Percentiles rank a stretch among this genome's conserved stretches.
Conservation (phyloP, 2,797 vertebrate genomes). For the Peromyscus eremicus region DNA sequence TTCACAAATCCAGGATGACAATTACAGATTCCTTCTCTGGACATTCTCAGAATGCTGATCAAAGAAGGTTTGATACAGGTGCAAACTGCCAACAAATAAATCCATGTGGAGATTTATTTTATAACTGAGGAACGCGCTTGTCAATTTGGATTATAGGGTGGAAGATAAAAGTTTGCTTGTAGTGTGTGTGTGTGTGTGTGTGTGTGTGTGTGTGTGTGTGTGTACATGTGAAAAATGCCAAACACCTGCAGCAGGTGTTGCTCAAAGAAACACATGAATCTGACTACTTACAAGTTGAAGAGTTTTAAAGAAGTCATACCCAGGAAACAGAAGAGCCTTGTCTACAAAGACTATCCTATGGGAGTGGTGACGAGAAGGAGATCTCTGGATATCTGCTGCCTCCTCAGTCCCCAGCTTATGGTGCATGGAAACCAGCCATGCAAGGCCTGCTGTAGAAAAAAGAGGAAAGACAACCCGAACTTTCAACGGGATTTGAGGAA, state of each 20-base stretch:
- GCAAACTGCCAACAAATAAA: constrained; percentile 31
- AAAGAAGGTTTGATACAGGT: constrained; percentile 57
- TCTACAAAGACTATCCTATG: neutral
- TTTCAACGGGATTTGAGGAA: neutral
- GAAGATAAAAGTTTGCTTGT: constrained; percentile 9
- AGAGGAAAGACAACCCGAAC: neutral
- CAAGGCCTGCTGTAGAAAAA: neutral
- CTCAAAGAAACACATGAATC: neutral
- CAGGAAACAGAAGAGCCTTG: neutral
- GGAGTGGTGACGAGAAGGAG: neutral
- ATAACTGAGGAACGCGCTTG: constrained; percentile 11
- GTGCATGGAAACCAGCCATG: neutral
- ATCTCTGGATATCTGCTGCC: neutral
- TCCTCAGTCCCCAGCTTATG: neutral
- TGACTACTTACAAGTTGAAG: neutral
- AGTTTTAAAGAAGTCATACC: constrained; percentile 12
- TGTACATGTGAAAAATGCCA: neutral
- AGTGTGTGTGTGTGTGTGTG: neutral
- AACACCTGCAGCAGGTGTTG: constrained; percentile 32
- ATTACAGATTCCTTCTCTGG: constrained; percentile 45
- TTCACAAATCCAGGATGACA: constrained; percentile 54
- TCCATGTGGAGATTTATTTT: constrained; percentile 35
- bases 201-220: neutral
- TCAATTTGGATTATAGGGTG: constrained; percentile 14
- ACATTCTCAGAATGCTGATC: constrained; percentile 49